Base-by-base conservation (phyloP, 92 coral and sea anemone genomes). In the Epizoanthus ramosus region DNA sequence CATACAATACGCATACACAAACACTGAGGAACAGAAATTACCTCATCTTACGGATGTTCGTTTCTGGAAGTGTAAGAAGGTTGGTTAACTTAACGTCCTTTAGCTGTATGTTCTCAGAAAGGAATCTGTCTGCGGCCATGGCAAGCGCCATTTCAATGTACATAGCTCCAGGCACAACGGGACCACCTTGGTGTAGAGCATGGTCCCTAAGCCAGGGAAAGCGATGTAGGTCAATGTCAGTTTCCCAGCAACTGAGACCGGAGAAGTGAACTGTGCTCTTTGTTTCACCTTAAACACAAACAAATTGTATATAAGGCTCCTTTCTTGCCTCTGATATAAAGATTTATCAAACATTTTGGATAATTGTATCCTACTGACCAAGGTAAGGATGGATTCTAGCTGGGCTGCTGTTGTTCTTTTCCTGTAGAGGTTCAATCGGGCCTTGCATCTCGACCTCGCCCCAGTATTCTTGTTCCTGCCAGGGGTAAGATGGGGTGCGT, bases 91-190 rank as follows among this genome's bases (percentile, higher is more conserved):
- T 85, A 50, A 94, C 91, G 64, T 91, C 89, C 50, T 35, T 41
- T 23, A 92, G 72, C 69, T 81, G 88, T 19, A 92, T 47, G 16
- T 82, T 68, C 3, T 71, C 58, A 60, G 77, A 31, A 22, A 76
- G 80, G 60, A 87, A 94, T 63, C 79, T 81, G 64, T 94, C 90
- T 33, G 69, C 75, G 0, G 83, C 92, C 93, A 94, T 87, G 8
- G 98, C 98, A 81, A 94, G 71, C 33, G 90, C 93, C 93, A 92
- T 94, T 71, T 94, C 98, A 7, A 94, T 79, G 79, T 87, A 94
- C 6, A 88, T 59, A 15, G 94, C 89, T 6, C 93, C 98, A 6
- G 98, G 98, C 86, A 94, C 86, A 35, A 94, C 92, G 5, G 91
- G 59, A 25, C 91, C 89, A n/a, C 88, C 92, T 57, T 89, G 90